A percentile compares a stretch with the other conserved stretches of the same genome.
Conservation (phyloP, 2,113 vertebrate species). For the Eira barbara region DNA sequence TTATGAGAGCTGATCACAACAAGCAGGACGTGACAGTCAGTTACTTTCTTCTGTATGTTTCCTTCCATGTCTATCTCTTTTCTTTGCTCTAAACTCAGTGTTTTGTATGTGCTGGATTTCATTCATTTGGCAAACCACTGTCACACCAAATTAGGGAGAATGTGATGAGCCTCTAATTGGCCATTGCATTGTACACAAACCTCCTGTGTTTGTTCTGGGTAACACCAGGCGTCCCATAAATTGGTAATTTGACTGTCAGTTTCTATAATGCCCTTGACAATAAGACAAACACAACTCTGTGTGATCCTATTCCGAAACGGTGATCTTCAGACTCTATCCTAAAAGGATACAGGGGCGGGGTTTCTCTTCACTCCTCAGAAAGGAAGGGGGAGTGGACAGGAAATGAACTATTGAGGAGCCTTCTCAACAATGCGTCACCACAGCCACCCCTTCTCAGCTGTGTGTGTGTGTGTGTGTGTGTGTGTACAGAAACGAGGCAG, state of each 20-base stretch:
- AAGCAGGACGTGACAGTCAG: neutral
- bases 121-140: conserved; percentile 44
- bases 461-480: no score
- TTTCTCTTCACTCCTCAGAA: neutral
- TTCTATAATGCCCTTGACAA: conserved; percentile 48
- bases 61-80: neutral
- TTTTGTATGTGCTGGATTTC: neutral
- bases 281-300: conserved; percentile 49
- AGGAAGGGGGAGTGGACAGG: neutral
- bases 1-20: neutral
- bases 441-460: neutral
- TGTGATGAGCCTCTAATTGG: conserved; percentile 47
- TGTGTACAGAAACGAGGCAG: neutral
- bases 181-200: neutral
- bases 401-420: conserved; percentile 47
- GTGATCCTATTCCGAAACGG: conserved; percentile 44
- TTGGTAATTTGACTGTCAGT: conserved; percentile 63
- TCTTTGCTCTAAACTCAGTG: neutral
- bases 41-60: neutral
- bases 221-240: conserved; percentile 20
- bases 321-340: conserved; percentile 1
- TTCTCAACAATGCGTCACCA: conserved; percentile 19
- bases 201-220: conserved; percentile 42
- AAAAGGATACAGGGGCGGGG: neutral
- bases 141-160: conserved; percentile 33